phyloP scores from a whole-genome alignment of 2,888 invertebrate genomes.

The Sicus ferrugineus region DNA sequence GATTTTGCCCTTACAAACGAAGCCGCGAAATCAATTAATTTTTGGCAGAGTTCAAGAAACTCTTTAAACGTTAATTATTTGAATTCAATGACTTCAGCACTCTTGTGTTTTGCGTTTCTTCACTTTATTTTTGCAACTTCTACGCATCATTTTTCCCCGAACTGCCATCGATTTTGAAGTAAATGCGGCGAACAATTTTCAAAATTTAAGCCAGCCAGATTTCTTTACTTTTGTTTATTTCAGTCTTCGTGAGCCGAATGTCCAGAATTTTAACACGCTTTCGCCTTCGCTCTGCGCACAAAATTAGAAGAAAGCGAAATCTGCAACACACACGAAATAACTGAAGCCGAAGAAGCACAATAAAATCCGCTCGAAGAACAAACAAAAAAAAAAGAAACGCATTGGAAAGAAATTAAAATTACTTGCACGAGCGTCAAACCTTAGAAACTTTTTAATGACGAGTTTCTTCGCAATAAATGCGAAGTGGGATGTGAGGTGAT shows the following conservation, averaged over 20 bases:
- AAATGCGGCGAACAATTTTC: no score
- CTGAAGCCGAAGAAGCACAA: neutral
- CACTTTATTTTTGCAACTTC: no score
- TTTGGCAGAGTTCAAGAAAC: no score
- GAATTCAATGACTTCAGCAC: no score
- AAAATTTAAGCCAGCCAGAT: neutral
- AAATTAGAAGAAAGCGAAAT: constrained; percentile 41
- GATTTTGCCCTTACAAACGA: no score
- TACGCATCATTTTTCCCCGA: no score
- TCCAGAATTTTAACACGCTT: constrained; percentile 24
- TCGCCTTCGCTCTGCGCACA: constrained; percentile 23
- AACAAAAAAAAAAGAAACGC: neutral
- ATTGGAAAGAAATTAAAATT: constrained; percentile 8
- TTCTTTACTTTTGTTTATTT: neutral
- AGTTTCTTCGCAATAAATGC: constrained; percentile 9
- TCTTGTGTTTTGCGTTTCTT: no score
- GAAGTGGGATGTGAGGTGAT: no score
- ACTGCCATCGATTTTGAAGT: no score
- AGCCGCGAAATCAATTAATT: no score
- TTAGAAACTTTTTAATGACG: constrained; percentile 27
- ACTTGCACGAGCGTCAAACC: neutral
- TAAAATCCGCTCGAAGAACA: neutral
- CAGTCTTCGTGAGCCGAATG: neutral
- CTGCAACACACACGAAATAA: constrained; percentile 28
- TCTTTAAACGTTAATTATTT: no score